Evolutionary conservation across 1,140 invertebrate species (phyloP).

Genomic region (Drosophila bocqueti): DNA sequence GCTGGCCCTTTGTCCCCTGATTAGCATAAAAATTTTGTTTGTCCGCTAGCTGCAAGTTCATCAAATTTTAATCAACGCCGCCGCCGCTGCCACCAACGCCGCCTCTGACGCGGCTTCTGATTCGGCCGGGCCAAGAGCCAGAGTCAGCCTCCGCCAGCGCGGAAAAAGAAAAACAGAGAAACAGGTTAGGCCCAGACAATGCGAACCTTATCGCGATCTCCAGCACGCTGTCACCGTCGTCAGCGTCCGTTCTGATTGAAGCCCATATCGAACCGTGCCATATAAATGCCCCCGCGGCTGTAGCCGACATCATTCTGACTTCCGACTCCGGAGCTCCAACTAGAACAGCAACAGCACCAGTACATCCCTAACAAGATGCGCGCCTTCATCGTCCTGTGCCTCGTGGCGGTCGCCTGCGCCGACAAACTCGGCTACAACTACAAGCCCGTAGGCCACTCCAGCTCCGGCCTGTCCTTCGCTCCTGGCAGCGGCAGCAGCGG

Average conservation of each 20-base stretch:
- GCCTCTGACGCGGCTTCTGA: constrained; percentile 4
- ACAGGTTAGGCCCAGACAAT: constrained; percentile 70
- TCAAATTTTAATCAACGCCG: constrained; percentile 77
- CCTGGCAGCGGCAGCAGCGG: constrained; percentile 57
- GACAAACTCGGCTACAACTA: constrained; percentile 81
- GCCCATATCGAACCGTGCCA: constrained; percentile 46
- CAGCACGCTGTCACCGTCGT: constrained; percentile 43
- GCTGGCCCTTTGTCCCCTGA: constrained; percentile 35
- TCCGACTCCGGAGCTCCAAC: constrained; percentile 69
- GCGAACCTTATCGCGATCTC: constrained; percentile 71
- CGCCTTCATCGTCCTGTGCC: constrained; percentile 73
- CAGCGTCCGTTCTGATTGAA: constrained; percentile 68
- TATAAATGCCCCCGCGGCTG: constrained; percentile 64
- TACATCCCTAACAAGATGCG: constrained; percentile 55
- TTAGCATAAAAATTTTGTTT: constrained; percentile 77
- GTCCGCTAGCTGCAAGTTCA: constrained; percentile 73
- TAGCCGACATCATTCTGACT: constrained; percentile 70
- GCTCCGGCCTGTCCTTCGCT: constrained; percentile 67
- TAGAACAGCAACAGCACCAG: constrained; percentile 50
- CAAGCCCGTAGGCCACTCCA: constrained; percentile 73
- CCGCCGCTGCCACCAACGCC: constrained; percentile 41
- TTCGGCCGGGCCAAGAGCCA: constrained; percentile 22
- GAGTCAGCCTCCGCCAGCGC: constrained; percentile 37
- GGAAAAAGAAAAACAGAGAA: constrained; percentile 59
- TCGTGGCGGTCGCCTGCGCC: constrained; percentile 69